Conservation (phyloP, 2,113 vertebrate genomes). For the Daubentonia madagascariensis region DNA sequence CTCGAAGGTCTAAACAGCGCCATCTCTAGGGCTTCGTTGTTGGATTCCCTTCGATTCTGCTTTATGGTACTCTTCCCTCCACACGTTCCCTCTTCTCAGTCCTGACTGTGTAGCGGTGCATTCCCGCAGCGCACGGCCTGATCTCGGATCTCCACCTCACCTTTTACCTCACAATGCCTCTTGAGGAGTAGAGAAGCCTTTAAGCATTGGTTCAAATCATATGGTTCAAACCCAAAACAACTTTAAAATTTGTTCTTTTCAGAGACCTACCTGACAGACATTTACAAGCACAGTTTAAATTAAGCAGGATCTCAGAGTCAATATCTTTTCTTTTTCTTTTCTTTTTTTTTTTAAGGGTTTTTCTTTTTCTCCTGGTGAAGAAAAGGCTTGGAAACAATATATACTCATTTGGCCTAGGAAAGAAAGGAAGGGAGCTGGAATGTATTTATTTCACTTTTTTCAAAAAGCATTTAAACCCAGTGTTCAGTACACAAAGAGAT, state of each 20-base stretch:
- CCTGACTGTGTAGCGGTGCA: neutral
- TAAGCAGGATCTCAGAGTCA: constrained; percentile 16
- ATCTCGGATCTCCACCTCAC: neutral
- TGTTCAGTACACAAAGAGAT: neutral
- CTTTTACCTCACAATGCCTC: neutral
- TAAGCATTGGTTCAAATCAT: neutral
- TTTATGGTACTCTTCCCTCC: neutral
- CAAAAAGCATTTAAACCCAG: neutral
- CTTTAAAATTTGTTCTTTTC: neutral
- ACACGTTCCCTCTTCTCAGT: neutral
- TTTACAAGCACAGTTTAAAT: constrained; percentile 12
- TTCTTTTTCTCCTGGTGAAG: neutral
- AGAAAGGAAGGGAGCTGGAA: neutral
- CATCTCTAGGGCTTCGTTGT: neutral
- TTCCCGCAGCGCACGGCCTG: neutral
- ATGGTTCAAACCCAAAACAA: neutral
- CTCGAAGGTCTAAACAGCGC: neutral
- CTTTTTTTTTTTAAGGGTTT: neutral
- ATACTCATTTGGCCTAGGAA: neutral
- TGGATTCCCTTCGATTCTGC: neutral
- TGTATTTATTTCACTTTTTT: constrained; percentile 18
- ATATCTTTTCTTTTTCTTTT: neutral
- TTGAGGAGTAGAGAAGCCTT: neutral
- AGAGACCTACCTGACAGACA: neutral
- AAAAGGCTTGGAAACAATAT: neutral